Evolutionary conservation across 2,888 invertebrate species (phyloP).

Genomic region (Brenthis daphne): DNA sequence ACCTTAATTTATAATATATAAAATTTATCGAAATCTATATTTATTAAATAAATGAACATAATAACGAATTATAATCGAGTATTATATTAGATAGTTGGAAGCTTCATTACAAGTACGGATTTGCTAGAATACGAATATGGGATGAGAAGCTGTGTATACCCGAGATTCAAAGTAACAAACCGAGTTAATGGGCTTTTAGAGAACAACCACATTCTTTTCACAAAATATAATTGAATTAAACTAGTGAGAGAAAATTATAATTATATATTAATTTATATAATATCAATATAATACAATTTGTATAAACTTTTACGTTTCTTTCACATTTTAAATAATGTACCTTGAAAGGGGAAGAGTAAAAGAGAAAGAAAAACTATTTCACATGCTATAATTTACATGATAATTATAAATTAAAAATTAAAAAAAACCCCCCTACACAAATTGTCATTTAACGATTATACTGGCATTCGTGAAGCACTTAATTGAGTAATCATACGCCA

Average conservation of each 20-base stretch:
- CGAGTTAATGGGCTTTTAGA: slow-evolving; percentile 4
- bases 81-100: neutral
- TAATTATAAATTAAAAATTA: neutral
- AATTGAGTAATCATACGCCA: too few species aligned
- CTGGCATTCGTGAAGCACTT: too few species aligned
- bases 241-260: neutral
- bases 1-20: too few species aligned
- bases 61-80: neutral
- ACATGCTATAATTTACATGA: neutral
- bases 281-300: too few species aligned
- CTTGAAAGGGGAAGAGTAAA: too few species aligned
- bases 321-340: too few species aligned
- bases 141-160: slow-evolving; percentile 11
- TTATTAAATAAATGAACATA: too few species aligned
- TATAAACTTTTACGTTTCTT: too few species aligned
- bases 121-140: slow-evolving; percentile 15
- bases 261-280: neutral
- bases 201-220: slow-evolving; percentile 8
- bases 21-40: neutral
- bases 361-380: too few species aligned
- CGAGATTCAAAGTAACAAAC: slow-evolving; percentile 8
- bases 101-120: slow-evolving; percentile 12
- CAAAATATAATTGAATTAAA: slow-evolving; percentile 6
- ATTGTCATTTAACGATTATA: too few species aligned
- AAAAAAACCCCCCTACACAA: too few species aligned